Conservation (phyloP, 2,797 vertebrate species). For the Bovichtus variegatus region DNA sequence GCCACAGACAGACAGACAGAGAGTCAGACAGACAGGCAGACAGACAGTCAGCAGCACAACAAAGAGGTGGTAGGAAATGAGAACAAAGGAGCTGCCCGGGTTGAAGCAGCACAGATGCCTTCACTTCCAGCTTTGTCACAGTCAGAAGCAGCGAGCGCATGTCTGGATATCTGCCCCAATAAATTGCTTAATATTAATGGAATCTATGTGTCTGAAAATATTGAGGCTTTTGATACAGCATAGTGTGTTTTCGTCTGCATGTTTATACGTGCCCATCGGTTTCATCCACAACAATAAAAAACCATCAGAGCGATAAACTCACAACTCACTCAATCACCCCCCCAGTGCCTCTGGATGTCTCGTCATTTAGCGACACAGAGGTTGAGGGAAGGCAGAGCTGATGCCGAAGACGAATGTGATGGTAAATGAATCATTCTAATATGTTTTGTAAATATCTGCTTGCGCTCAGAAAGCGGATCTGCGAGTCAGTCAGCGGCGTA, state of each 20-base stretch:
- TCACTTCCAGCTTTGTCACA: slow-evolving; percentile 76
- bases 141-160: slow-evolving; percentile 36
- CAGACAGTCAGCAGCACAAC: slow-evolving; percentile 75
- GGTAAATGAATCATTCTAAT: slow-evolving; percentile 69
- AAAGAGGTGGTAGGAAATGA: slow-evolving; percentile 77
- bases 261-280: slow-evolving; percentile 20
- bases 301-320: slow-evolving; percentile 49
- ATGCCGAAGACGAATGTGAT: slow-evolving; percentile 44
- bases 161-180: slow-evolving; percentile 43
- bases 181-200: slow-evolving; percentile 30
- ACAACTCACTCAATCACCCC: slow-evolving; percentile 44
- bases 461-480: slow-evolving; percentile 52
- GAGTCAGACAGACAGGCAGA: slow-evolving; percentile 50
- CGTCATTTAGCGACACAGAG: slow-evolving; percentile 50
- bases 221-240: background rate
- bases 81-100: slow-evolving; percentile 82
- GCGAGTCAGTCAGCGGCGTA: slow-evolving; percentile 49
- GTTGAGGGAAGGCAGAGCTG: slow-evolving; percentile 27
- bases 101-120: slow-evolving; percentile 80
- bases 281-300: slow-evolving; percentile 46
- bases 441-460: slow-evolving; percentile 75
- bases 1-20: slow-evolving; percentile 62
- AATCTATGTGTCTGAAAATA: slow-evolving; percentile 3
- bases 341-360: slow-evolving; percentile 32
- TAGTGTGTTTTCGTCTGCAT: slow-evolving; percentile 15